These are phyloP conservation scores for Platypus cylindrus DNA, from an alignment of 2,888 invertebrate species.

Conservation along the genomic window DNA sequence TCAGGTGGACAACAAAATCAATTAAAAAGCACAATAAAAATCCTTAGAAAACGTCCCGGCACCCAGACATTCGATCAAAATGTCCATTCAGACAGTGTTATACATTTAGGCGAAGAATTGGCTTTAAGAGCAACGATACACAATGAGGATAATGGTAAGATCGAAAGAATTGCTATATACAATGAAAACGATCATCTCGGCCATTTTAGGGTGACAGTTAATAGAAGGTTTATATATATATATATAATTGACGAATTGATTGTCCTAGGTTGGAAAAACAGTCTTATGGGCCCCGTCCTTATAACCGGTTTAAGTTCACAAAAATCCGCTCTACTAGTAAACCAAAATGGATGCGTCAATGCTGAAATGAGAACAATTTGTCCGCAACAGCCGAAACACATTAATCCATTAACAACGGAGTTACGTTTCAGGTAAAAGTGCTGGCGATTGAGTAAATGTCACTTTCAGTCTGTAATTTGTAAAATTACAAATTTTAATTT, in stretches of 20 bases:
- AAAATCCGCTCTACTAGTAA: conserved; percentile 33
- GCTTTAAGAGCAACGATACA: conserved; percentile 40
- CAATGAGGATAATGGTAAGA: conserved; percentile 43
- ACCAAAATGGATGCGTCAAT: conserved; percentile 37
- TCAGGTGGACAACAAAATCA: conserved; percentile 42
- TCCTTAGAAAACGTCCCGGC: conserved; percentile 36
- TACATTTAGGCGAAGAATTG: conserved; percentile 45
- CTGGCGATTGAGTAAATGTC: background rate
- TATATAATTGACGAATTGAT: too few species aligned
- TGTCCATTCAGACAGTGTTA: conserved; percentile 39
- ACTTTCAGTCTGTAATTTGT: background rate
- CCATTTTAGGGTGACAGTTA: too few species aligned
- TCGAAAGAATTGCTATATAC: too few species aligned
- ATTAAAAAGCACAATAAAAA: conserved; percentile 40
- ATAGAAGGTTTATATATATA: too few species aligned
- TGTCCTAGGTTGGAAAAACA: conserved; percentile 40
- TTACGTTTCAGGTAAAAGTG: conserved; percentile 21
- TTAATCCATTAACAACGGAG: conserved; percentile 34
- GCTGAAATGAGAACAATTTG: conserved; percentile 37
- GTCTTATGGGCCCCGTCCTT: conserved; percentile 42
- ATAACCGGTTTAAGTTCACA: conserved; percentile 26
- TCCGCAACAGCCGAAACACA: conserved; percentile 33
- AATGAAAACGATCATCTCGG: too few species aligned
- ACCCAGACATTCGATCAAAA: conserved; percentile 39
- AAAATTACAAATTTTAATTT: background rate